Evolutionary conservation across 2,888 invertebrate species (phyloP).

Genomic region (Dolomedes plantarius): DNA sequence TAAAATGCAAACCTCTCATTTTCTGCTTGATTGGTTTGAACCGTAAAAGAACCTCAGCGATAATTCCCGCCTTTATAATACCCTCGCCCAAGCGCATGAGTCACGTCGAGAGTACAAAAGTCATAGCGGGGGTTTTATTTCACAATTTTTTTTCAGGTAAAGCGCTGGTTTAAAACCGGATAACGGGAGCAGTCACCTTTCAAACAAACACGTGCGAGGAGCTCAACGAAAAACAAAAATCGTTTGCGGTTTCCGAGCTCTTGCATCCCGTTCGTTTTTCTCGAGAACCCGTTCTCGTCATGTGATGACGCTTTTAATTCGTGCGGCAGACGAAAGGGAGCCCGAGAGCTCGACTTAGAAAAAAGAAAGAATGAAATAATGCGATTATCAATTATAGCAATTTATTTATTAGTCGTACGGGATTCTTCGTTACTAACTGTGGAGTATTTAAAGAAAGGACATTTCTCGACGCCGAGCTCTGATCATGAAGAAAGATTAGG

Average conservation of each 20-base stretch:
- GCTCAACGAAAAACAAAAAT: slow-evolving; percentile 24
- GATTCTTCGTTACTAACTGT: background rate
- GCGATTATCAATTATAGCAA: background rate
- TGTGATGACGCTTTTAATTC: slow-evolving; percentile 55
- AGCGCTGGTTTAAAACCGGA: background rate
- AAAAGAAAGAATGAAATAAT: background rate
- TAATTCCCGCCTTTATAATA: background rate
- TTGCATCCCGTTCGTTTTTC: background rate
- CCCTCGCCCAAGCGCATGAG: background rate
- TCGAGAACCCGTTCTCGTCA: slow-evolving; percentile 40
- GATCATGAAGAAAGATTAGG: too few species aligned
- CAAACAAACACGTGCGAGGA: background rate
- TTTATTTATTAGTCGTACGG: background rate
- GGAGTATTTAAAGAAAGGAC: too few species aligned
- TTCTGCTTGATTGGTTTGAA: background rate
- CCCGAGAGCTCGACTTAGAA: background rate
- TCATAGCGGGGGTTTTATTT: background rate
- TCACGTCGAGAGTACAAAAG: background rate
- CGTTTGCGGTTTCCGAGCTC: slow-evolving; percentile 17
- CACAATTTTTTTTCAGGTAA: slow-evolving; percentile 12
- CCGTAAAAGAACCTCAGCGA: too few species aligned
- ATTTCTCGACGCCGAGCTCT: too few species aligned
- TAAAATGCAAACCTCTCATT: background rate
- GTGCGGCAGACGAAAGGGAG: slow-evolving; percentile 36
- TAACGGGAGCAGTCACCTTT: slow-evolving; percentile 18